Base-by-base conservation (phyloP, 2,797 vertebrate species). In the Sebastes goodei region DNA sequence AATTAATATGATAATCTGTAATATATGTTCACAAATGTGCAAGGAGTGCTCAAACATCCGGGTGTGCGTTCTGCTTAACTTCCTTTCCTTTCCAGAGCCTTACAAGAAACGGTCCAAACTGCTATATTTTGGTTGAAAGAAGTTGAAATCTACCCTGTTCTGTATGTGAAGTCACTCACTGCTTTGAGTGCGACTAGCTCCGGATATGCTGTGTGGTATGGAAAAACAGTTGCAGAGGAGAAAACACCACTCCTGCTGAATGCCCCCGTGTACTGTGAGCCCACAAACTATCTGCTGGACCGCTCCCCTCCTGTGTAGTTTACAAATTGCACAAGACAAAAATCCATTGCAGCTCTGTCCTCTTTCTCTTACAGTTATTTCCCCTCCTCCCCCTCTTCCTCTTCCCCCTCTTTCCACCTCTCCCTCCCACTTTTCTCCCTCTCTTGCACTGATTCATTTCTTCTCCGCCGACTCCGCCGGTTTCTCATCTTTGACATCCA, bases 401-500 rank as follows among this genome's bases (percentile, higher is more conserved):
- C 53, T 49, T 32, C 59, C 38, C 33, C 25, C 35, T 25, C 57
- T 59, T 27, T 63, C 23, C 59, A 25, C 53, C 23, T 35, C 49
- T 38, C 64, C 38, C 55, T 68, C 67, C 70, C 69, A 21, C 49
- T 42, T 61, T 68, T 75, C 38, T 82, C 11, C 11, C n/a, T 74
- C 46, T 52, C 74, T 68, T 77, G 69, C 77, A 70, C 76, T 21
- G 66, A 30, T 74, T 93, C 86, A 84, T 68, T 82, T 86, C 82
- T 3, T 88, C 96, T 95, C 96, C 56, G 97, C 89, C 70, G 96
- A 95, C 5, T 89, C 74, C 74, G n/a, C 89, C 62, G 97, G 96
- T 94, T 98, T 98, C n/a, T 97, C 91, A 0, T 99, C 98, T 0
- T 99, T 94, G 76, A 76, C 91, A 79, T 96, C 96, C 63, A 96